These are phyloP conservation scores for Zoanthus sociatus DNA, from an alignment of 92 coral and sea anemone species.

Conservation along the genomic window DNA sequence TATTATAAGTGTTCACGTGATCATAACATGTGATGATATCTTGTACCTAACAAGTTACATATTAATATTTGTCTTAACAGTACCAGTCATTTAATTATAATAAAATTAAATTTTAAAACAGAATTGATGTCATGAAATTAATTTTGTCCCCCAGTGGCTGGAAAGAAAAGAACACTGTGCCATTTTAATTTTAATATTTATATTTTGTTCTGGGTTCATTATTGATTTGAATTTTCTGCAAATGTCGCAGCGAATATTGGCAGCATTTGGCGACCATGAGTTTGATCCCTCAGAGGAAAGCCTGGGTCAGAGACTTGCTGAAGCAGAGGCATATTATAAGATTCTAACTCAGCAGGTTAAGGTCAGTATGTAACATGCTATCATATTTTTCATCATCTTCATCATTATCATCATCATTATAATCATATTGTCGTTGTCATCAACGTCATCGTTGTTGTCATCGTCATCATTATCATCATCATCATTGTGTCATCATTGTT, in stretches of 20 bases:
- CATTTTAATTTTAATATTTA: background rate
- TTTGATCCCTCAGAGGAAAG: conserved; percentile 91
- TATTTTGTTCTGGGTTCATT: background rate
- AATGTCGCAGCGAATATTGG: conserved; percentile 63
- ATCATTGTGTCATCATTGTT: too few relatives aligned
- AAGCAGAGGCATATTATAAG: conserved; percentile 95
- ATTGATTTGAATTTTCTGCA: background rate
- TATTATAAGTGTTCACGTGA: too few relatives aligned
- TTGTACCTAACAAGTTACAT: too few relatives aligned
- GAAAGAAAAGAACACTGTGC: background rate
- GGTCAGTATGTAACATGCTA: conserved; percentile 49
- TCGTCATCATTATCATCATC: too few relatives aligned
- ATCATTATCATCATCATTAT: background rate
- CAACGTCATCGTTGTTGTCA: too few relatives aligned
- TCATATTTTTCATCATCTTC: too few relatives aligned
- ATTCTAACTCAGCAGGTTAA: conserved; percentile 87
- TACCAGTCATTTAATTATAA: too few relatives aligned
- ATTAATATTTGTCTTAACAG: too few relatives aligned
- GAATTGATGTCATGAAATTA: too few relatives aligned
- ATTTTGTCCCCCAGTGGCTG: background rate
- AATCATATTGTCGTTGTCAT: too few relatives aligned
- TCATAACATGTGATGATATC: too few relatives aligned
- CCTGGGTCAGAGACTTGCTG: conserved; percentile 89
- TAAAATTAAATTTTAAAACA: too few relatives aligned
- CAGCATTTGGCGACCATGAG: conserved; percentile 65